phyloP scores from a whole-genome alignment of 2,888 invertebrate genomes.

The Drosophila monieri region DNA sequence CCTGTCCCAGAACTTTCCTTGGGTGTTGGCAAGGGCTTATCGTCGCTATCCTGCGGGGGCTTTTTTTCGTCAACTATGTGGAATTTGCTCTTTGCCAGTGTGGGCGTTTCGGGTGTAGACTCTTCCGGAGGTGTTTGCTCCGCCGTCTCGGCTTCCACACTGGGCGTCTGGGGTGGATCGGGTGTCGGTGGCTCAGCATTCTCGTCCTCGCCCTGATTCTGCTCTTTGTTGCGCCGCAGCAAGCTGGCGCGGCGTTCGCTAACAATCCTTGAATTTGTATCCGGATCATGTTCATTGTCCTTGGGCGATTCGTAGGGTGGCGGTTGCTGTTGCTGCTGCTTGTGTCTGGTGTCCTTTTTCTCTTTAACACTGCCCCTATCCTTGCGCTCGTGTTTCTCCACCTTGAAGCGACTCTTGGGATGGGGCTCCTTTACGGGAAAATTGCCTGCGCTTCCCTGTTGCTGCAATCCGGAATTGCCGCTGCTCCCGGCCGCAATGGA shows the following conservation, averaged over 20 bases:
- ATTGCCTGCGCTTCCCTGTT: constrained; percentile 18
- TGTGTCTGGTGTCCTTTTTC: constrained; percentile 55
- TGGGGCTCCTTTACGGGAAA: constrained; percentile 69
- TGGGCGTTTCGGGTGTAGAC: constrained; percentile 22
- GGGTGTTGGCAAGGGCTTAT: constrained; percentile 41
- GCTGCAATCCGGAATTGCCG: constrained; percentile 9
- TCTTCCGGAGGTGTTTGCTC: constrained; percentile 4
- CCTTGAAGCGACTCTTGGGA: constrained; percentile 78
- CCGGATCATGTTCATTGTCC: constrained; percentile 78
- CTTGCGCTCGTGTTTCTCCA: constrained; percentile 68
- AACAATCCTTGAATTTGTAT: constrained; percentile 80
- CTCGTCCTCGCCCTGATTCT: constrained; percentile 3
- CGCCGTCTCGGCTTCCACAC: neutral
- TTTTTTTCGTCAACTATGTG: constrained; percentile 86
- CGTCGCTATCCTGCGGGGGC: constrained; percentile 51
- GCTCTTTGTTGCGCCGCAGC: constrained; percentile 71
- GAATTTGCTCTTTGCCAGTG: constrained; percentile 65
- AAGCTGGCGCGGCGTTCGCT: constrained; percentile 82
- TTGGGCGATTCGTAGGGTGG: constrained; percentile 57
- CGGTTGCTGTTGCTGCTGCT: constrained; percentile 41
- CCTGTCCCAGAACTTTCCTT: constrained; percentile 42
- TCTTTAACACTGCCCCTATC: constrained; percentile 55
- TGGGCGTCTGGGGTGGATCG: constrained; percentile 43
- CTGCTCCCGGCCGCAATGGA: constrained; percentile 53
- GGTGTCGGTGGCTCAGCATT: constrained; percentile 41